Percentiles rank a stretch among this genome's conserved stretches.
These are phyloP conservation scores for Onthophagus sagittarius DNA, from an alignment of 2,888 invertebrate genomes.

Conservation along the genomic window DNA sequence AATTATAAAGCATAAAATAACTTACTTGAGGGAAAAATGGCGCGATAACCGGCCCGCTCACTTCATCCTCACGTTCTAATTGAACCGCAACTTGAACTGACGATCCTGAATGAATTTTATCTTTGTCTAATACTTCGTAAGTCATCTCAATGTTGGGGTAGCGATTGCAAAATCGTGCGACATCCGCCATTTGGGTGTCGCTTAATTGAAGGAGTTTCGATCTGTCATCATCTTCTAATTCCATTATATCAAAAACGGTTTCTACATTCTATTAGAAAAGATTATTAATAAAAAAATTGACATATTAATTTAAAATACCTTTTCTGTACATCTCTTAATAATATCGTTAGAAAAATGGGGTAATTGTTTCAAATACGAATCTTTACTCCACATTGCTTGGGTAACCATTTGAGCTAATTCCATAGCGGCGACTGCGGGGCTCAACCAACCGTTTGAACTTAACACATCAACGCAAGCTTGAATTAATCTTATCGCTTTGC, in stretches of 20 bases:
- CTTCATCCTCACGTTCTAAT: conserved; percentile 94
- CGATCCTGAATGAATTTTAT: conserved; percentile 74
- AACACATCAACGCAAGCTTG: conserved; percentile 95
- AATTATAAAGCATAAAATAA: conserved; percentile 4
- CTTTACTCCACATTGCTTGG: conserved; percentile 99
- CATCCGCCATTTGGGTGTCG: conserved; percentile 92
- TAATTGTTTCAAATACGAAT: conserved; percentile 93
- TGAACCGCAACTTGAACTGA: conserved; percentile 88
- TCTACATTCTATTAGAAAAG: conserved; percentile 60
- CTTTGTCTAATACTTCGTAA: conserved; percentile 83
- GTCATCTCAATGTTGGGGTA: conserved; percentile 98
- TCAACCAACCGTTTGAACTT: conserved; percentile 95
- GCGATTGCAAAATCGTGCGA: conserved; percentile 96
- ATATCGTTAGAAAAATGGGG: conserved; percentile 91
- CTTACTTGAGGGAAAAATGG: conserved; percentile 93
- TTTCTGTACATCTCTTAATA: conserved; percentile 86
- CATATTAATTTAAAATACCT: conserved; percentile 51
- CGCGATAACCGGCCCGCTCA: conserved; percentile 94
- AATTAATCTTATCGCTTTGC: conserved; percentile 80
- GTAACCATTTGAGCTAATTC: conserved; percentile 99
- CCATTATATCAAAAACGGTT: conserved; percentile 94
- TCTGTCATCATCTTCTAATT: conserved; percentile 87
- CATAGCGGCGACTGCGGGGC: conserved; percentile 98
- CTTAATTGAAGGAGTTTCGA: conserved; percentile 73
- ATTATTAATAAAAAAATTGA: too few species aligned